Evolutionary conservation across 2,797 vertebrate genomes (phyloP).

Genomic region (Enteromius afrohamiltoni): DNA sequence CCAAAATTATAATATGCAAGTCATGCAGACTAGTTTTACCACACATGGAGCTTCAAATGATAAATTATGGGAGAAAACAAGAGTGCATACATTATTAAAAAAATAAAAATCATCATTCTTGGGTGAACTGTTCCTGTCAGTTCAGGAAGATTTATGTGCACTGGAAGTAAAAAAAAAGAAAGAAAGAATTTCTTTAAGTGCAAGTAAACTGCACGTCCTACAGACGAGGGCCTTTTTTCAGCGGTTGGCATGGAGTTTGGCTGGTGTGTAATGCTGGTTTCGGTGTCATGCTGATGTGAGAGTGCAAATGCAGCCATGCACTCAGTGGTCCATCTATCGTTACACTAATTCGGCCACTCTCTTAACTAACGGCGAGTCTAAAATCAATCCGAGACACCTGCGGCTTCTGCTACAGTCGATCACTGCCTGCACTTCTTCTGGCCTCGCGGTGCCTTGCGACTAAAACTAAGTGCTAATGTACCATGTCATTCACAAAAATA

Average conservation of each 20-base stretch:
- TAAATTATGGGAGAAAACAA: neutral
- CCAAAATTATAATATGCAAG: neutral
- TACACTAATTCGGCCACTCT: slow-evolving; percentile 69
- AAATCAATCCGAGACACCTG: slow-evolving; percentile 46
- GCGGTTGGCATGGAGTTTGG: slow-evolving; percentile 78
- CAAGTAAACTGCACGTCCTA: slow-evolving; percentile 56
- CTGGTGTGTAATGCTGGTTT: slow-evolving; percentile 84
- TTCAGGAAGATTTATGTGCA: slow-evolving; percentile 46
- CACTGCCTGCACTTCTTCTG: slow-evolving; percentile 49
- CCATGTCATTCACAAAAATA: slow-evolving; percentile 69
- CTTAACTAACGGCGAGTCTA: slow-evolving; percentile 51
- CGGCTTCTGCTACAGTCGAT: slow-evolving; percentile 70
- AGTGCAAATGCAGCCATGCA: slow-evolving; percentile 72
- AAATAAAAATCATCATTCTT: neutral
- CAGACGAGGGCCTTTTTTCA: slow-evolving; percentile 65
- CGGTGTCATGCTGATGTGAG: slow-evolving; percentile 71
- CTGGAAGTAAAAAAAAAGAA: slow-evolving; percentile 3
- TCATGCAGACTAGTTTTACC: neutral
- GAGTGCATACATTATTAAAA: neutral
- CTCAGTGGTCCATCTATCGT: slow-evolving; percentile 75
- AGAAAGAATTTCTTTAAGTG: neutral
- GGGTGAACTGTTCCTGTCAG: slow-evolving; percentile 21
- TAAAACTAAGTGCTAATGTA: slow-evolving; percentile 84
- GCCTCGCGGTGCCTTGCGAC: slow-evolving; percentile 74
- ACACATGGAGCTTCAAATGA: neutral